Evolutionary conservation across 2,113 vertebrate species (phyloP), one percentile per base, ranked within the genome.

Genomic region (Anser brachyrhynchus): DNA sequence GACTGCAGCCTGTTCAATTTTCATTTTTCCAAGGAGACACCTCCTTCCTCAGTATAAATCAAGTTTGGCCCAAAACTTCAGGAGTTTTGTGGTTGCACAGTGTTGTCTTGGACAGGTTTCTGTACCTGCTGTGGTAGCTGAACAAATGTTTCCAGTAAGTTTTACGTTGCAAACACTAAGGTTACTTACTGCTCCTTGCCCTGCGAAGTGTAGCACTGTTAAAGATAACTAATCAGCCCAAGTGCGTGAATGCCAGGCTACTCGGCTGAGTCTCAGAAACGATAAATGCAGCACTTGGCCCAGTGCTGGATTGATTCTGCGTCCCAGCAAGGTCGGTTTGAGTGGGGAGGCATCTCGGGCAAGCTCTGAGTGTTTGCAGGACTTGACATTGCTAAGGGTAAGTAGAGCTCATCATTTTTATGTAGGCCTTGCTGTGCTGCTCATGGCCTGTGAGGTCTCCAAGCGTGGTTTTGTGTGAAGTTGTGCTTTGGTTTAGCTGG

Each of bases 121-220:
- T 57, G 37, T 55, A 4, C 35, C 79, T 51, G 28, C 13, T 10
- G 16, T 20, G 57, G 46, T 33, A 17, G 5, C 51, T 7, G 52
- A 58, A n/a, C 0, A 1, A 11, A 39, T 9, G 10, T 59, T 28
- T 14, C 10, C 51, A 39, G n/a, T 29, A 11, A 22, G 20, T 41
- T 64, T 33, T 37, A 33, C 4, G 1, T 29, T n/a, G 19, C 52
- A 51, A 10, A 20, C 0, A 1, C 46, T 3, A n/a, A 67, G 37
- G 59, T 39, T 46, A 14, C 44, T 1, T 0, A 13, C 41, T 65
- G 62, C 62, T 65, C 43, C 65, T 55, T 59, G 25, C n/a, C 43
- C 58, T 43, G 7, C 21, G 23, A 41, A 5, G 17, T 33, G 37
- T 58, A 2, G 54, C 0, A 2, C 55, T n/a, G 57, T 31, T 66